Conservation (phyloP, 2,113 vertebrate species). For the Athene noctua region DNA sequence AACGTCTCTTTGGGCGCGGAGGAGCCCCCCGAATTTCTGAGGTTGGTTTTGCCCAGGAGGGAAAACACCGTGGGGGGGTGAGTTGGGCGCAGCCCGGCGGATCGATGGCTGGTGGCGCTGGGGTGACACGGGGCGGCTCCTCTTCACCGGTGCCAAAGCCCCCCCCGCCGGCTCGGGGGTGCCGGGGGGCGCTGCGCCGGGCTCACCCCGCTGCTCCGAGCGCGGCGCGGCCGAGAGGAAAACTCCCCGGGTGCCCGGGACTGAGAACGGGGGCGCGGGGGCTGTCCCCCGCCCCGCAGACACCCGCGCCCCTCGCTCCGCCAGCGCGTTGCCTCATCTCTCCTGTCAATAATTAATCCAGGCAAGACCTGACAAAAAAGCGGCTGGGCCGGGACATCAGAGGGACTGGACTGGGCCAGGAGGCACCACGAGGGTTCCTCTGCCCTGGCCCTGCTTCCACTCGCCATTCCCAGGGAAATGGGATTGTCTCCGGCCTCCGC, state of each 20-base stretch:
- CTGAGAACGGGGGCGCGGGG: not conserved
- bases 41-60: not conserved
- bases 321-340: not conserved
- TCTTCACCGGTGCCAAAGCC: not conserved
- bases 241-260: not conserved
- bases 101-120: not conserved
- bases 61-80: not conserved
- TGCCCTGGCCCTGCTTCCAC: fast-evolving
- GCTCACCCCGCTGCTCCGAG: not conserved
- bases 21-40: not conserved
- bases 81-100: not conserved
- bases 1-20: not conserved
- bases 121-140: not conserved
- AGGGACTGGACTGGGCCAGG: not conserved
- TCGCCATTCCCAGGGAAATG: not conserved
- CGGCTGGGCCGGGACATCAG: not conserved
- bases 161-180: not conserved
- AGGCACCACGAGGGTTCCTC: fast-evolving
- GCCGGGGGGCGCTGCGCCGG: not conserved
- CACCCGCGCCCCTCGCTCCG: not conserved
- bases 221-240: not conserved
- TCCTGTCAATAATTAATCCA: slow-evolving; percentile 17
- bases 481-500: not conserved
- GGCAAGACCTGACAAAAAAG: not conserved
- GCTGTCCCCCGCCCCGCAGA: not conserved